Evolutionary conservation across 2,888 invertebrate genomes (phyloP), one percentile per base, ranked within the genome.

Genomic region (Ligdia adustata): DNA sequence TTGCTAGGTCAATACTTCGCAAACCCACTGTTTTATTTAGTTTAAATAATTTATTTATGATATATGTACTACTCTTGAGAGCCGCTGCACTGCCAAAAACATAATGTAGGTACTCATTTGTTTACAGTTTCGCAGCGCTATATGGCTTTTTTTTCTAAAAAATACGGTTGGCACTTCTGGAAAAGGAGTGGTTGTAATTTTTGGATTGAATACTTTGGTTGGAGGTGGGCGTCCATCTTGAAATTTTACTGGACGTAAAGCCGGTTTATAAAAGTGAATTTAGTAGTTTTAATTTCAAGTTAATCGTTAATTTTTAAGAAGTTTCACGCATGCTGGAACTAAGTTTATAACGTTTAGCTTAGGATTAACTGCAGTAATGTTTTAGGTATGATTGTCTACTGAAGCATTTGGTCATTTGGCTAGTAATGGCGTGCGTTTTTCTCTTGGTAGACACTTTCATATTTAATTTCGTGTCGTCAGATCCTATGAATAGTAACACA

Each of bases 191-290:
- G 60, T 59, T 52, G 55, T 52, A 35, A 52, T 52, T 38, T 38
- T 45, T 49, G 53, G 39, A 45, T 24, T 43, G 27, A 44, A 37
- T 18, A 51, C 44, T 38, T 33, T 60, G 75, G 77, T 93, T 92
- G 92, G 92, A 92, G 92, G 93, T 92, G 92, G 92, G 93, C 93
- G 93, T 94, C 94, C 94, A 94, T 94, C 93, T 94, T 94, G 94
- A 92, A 74, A 93, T 92, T 92, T 92, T 91, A 91, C 91, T 93
- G 92, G 91, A 91, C 92, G 92, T 92, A 94, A 57, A 94, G 94
- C 94, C 94, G 94, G 94, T 92, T 91, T 86, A 90, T 91, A 85
- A 89, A 86, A 88, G 85, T 88, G 88, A 81, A 82, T 82, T 84
- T 87, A 86, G 75, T 82, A 82, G 82, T 81, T 79, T 75, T 73